A percentile compares a stretch with the other conserved stretches of the same genome.
Conservation (phyloP, 2,888 invertebrate genomes). For the Agonopterix arenella region DNA sequence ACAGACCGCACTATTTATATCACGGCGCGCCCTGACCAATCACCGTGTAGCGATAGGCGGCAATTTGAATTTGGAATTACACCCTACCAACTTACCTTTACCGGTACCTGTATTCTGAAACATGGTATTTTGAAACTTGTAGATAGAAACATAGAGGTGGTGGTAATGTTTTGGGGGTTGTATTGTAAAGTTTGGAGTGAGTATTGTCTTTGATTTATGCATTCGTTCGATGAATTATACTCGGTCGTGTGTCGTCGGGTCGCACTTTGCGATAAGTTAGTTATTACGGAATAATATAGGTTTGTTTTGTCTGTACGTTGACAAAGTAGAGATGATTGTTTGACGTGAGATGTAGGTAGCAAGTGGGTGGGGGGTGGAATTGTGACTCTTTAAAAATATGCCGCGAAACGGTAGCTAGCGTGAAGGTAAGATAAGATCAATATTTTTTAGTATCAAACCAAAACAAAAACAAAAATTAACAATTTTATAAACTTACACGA, state of each 20-base stretch:
- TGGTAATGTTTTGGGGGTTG: neutral
- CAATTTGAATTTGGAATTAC: conserved; percentile 69
- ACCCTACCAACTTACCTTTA: conserved; percentile 33
- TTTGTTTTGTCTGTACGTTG: conserved; percentile 12
- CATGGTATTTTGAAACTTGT: conserved; percentile 3
- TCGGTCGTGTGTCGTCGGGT: conserved; percentile 49
- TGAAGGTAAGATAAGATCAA: no score
- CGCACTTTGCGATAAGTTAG: conserved; percentile 48
- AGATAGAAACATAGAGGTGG: neutral
- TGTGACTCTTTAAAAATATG: no score
- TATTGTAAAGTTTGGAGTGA: conserved; percentile 25
- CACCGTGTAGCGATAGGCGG: conserved; percentile 60
- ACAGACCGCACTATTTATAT: conserved; percentile 70
- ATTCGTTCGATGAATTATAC: conserved; percentile 71
- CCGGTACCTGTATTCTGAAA: conserved; percentile 14
- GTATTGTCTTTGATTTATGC: conserved; percentile 69
- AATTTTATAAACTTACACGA: no score
- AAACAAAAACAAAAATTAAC: no score
- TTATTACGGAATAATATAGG: conserved; percentile 1
- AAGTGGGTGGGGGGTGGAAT: no score
- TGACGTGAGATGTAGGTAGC: no score
- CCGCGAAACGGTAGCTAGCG: no score
- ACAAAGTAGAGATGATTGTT: no score
- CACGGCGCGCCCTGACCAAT: conserved; percentile 67
- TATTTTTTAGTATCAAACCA: no score